Evolutionary conservation across 2,113 vertebrate species (phyloP).

Genomic region (Triplophysa rosa): DNA sequence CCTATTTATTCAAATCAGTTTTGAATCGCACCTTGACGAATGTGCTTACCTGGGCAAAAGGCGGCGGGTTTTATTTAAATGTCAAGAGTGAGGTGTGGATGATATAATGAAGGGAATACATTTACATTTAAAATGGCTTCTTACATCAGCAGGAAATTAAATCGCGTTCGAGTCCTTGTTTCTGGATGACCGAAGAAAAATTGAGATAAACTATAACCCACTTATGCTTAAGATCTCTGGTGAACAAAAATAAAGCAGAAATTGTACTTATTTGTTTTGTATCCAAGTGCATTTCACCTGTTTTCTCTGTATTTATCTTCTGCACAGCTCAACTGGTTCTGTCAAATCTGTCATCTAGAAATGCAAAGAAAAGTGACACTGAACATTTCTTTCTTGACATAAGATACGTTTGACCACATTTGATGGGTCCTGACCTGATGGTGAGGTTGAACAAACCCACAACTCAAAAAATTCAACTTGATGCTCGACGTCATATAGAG

Average conservation of each 20-base stretch:
- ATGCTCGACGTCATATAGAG: too few relatives aligned
- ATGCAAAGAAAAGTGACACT: too few relatives aligned
- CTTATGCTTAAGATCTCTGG: conserved; percentile 50
- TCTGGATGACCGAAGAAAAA: conserved; percentile 68
- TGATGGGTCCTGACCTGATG: too few relatives aligned
- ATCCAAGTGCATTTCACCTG: too few relatives aligned
- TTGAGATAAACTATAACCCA: conserved; percentile 65
- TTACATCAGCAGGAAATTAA: conserved; percentile 62
- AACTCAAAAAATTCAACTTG: too few relatives aligned
- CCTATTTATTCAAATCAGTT: conserved; percentile 78
- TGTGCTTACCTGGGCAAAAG: conserved; percentile 75
- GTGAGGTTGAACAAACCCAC: too few relatives aligned
- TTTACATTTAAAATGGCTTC: conserved; percentile 74
- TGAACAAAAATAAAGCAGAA: conserved; percentile 41
- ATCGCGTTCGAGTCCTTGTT: conserved; percentile 67
- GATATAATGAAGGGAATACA: conserved; percentile 60
- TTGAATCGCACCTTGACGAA: conserved; percentile 71
- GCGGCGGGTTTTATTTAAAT: conserved; percentile 39
- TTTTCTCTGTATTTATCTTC: too few relatives aligned
- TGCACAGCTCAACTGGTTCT: not conserved
- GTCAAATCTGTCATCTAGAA: not conserved
- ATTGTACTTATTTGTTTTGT: too few relatives aligned
- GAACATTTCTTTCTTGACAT: too few relatives aligned
- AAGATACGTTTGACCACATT: not conserved
- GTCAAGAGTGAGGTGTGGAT: conserved; percentile 57